Conservation (phyloP, 2,797 vertebrate genomes). For the Gobio occitaniae region DNA sequence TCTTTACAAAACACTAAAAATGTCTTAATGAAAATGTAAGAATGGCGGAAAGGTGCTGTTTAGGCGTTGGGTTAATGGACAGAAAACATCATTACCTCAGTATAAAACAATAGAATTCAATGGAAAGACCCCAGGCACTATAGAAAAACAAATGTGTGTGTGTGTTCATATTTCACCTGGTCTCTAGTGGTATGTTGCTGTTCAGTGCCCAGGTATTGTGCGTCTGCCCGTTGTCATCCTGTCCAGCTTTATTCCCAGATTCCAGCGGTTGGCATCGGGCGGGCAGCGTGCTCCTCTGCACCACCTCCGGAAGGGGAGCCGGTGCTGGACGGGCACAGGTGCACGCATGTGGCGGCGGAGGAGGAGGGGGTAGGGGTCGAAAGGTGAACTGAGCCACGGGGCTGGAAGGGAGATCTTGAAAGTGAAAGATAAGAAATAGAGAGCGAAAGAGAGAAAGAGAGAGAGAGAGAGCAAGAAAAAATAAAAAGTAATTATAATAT, state of each 20-base stretch:
- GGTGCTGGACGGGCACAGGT: constrained; percentile 56
- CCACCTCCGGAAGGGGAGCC: constrained; percentile 69
- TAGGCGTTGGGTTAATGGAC: not conserved
- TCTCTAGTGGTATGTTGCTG: constrained; percentile 89
- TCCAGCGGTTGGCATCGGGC: constrained; percentile 79
- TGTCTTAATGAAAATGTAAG: not conserved
- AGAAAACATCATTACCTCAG: not conserved
- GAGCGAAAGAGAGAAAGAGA: not conserved
- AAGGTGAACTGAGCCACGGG: constrained; percentile 55
- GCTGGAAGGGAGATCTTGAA: constrained; percentile 58
- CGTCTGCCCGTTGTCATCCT: constrained; percentile 74
- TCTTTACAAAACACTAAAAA: constrained; percentile 4
- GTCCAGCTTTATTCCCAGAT: constrained; percentile 60
- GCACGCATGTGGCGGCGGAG: constrained; percentile 54
- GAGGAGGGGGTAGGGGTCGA: constrained; percentile 55
- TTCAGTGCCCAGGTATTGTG: constrained; percentile 90
- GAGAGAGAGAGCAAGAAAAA: not conserved
- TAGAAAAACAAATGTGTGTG: constrained; percentile 14
- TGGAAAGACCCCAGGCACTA: not conserved
- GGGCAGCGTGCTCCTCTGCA: constrained; percentile 85
- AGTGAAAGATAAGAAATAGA: constrained; percentile 23
- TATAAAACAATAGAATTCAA: constrained; percentile 17
- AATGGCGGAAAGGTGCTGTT: not conserved
- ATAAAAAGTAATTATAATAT: constrained; percentile 1
- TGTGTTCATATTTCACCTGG: constrained; percentile 76